Evolutionary conservation across 2,113 vertebrate species (phyloP), one percentile per base, ranked within the genome.

Genomic region (Geococcyx californianus): DNA sequence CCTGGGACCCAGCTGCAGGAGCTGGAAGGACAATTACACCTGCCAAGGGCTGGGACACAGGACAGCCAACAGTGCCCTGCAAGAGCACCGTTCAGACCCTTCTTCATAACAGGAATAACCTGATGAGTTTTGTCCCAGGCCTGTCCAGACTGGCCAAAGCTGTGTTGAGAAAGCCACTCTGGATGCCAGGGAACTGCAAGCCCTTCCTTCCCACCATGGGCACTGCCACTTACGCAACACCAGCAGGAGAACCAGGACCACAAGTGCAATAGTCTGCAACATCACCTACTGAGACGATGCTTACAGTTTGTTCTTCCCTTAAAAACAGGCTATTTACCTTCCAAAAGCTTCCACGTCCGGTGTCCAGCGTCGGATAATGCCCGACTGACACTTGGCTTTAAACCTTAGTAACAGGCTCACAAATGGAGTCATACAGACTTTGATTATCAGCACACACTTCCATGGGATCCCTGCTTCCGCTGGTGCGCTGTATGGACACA

Each of bases 41-140:
- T 80, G 31, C 13, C 11, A 44, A 40, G 29, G 3, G 3, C 0
- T 70, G 68, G 33, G 33, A 63, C 0, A 0, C 0, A 0, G 25
- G 4, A 18, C 29, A 40, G 34, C 17, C 34, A 47, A 17, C 2
- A 44, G 16, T 0, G 1, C 4, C 0, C 0, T 38, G n/a, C 11
- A 60, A 36, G 7, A 62, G 11, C 40, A 26, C 1, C 0, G 0
- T 17, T 64, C 33, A 34, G 25, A 45, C 3, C 8, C 16, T 10
- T 78, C 28, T 75, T 33, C 47, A 24, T 1, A 21, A 40, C 29
- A 62, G 23, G 9, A 69, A 55, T 28, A 28, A 54, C 34, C 42
- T 34, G 58, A 42, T 4, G 21, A 36, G 15, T 11, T 58, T 42
- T 56, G 21, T 42, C n/a, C n/a, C 21, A 36, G 45, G 54, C 24